These are phyloP conservation scores for Dicaeum eximium DNA, from an alignment of 2,113 vertebrate species.

Conservation along the genomic window DNA sequence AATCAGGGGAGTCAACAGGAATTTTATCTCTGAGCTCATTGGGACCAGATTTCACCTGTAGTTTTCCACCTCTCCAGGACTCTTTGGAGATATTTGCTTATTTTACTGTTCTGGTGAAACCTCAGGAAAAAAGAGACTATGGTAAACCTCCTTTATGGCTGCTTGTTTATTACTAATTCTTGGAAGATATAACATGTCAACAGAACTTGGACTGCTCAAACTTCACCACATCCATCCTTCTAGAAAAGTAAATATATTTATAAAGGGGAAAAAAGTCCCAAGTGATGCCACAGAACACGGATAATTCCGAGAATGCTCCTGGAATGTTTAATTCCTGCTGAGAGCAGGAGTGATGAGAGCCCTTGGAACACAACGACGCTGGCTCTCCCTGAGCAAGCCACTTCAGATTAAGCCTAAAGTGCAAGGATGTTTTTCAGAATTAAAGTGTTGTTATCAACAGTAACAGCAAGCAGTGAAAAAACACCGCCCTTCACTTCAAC, in stretches of 20 bases:
- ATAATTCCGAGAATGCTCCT: background rate
- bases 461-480: constrained; percentile 63
- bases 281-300: background rate
- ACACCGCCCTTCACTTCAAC: constrained; percentile 72
- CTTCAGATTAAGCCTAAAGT: constrained; percentile 32
- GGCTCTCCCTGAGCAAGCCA: background rate
- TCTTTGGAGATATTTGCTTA: background rate
- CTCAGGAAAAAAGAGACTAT: background rate
- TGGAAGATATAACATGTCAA: background rate
- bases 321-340: background rate
- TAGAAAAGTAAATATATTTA: background rate
- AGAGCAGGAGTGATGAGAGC: background rate
- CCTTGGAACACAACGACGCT: background rate
- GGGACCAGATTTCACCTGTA: background rate
- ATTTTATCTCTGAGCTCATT: background rate
- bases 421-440: constrained; percentile 56
- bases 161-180: background rate
- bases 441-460: constrained; percentile 59
- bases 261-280: background rate
- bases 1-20: background rate
- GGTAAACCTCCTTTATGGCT: rapidly evolving
- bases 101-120: background rate
- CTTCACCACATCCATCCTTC: background rate
- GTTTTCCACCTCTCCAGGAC: background rate
- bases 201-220: background rate